A percentile compares a stretch with the other conserved stretches of the same genome.
Evolutionary conservation across 2,113 vertebrate species (phyloP).

Genomic region (Xerus inauris): DNA sequence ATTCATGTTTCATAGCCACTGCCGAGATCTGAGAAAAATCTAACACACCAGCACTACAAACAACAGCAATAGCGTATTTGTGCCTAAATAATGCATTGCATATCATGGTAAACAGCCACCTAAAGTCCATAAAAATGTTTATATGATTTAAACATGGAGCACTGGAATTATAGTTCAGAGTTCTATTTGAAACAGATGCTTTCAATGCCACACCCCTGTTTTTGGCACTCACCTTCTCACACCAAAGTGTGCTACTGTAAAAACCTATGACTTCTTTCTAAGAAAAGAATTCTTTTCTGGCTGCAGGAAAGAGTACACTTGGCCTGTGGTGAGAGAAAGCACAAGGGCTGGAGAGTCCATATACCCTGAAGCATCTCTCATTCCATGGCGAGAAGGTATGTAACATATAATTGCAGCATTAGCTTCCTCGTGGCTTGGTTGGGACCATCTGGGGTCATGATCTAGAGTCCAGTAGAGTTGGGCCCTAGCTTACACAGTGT

Average conservation of each 20-base stretch:
- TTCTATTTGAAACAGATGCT: neutral
- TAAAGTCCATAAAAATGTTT: conserved; percentile 56
- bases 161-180: conserved; percentile 77
- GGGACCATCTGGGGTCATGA: neutral
- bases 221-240: neutral
- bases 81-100: conserved; percentile 62
- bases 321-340: neutral
- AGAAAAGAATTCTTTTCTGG: neutral
- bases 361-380: neutral
- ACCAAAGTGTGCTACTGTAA: neutral
- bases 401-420: neutral
- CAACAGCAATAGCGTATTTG: neutral
- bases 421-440: neutral
- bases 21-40: conserved; percentile 49
- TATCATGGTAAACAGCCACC: conserved; percentile 68
- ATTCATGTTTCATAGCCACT: conserved; percentile 48
- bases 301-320: neutral
- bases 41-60: neutral
- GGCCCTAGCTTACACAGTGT: neutral
- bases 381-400: neutral
- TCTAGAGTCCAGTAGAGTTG: neutral
- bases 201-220: neutral
- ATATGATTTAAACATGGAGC: conserved; percentile 37
- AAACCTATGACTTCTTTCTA: neutral
- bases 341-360: neutral